A percentile compares a stretch with the other conserved stretches of the same genome.
These are phyloP conservation scores for Operophtera brumata DNA, from an alignment of 2,888 invertebrate genomes.

Conservation along the genomic window DNA sequence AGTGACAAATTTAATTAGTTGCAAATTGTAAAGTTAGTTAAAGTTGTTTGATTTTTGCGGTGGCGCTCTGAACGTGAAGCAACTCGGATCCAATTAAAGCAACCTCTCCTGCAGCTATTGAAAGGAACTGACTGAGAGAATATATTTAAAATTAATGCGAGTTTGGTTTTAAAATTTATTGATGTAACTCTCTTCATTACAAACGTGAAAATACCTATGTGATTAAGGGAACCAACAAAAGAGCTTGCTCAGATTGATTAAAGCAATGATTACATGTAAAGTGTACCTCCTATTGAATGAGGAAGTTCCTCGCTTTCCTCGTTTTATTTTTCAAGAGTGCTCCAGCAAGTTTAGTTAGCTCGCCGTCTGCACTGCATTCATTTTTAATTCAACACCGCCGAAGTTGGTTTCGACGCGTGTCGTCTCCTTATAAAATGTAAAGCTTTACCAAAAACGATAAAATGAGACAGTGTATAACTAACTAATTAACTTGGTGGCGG, in stretches of 20 bases:
- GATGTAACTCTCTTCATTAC: not conserved
- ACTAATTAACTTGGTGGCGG: not conserved
- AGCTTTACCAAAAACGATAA: slow-evolving; percentile 11
- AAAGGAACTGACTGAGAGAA: slow-evolving; percentile 1
- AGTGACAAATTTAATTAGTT: slow-evolving; percentile 44
- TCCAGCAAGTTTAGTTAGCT: slow-evolving; percentile 25
- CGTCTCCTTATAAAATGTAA: slow-evolving; percentile 54
- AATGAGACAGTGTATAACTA: slow-evolving; percentile 4
- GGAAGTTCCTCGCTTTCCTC: slow-evolving; percentile 17
- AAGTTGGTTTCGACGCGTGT: slow-evolving; percentile 60
- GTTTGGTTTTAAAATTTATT: not conserved
- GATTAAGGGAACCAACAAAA: not conserved
- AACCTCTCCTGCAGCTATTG: slow-evolving; percentile 1
- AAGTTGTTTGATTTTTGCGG: slow-evolving; percentile 59
- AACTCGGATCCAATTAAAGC: slow-evolving; percentile 61
- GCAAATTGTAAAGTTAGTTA: slow-evolving; percentile 39
- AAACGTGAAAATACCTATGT: not conserved
- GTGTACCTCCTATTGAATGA: slow-evolving; percentile 19
- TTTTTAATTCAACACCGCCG: slow-evolving; percentile 63
- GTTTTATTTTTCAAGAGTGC: slow-evolving; percentile 24
- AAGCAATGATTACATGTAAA: slow-evolving; percentile 14
- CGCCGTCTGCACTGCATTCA: slow-evolving; percentile 51
- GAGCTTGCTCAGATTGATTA: slow-evolving; percentile 6
- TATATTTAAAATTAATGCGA: slow-evolving; percentile 4
- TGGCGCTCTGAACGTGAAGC: slow-evolving; percentile 44